phyloP scores from a whole-genome alignment of 2,113 vertebrate genomes.

The Genyomyrus donnyi region DNA sequence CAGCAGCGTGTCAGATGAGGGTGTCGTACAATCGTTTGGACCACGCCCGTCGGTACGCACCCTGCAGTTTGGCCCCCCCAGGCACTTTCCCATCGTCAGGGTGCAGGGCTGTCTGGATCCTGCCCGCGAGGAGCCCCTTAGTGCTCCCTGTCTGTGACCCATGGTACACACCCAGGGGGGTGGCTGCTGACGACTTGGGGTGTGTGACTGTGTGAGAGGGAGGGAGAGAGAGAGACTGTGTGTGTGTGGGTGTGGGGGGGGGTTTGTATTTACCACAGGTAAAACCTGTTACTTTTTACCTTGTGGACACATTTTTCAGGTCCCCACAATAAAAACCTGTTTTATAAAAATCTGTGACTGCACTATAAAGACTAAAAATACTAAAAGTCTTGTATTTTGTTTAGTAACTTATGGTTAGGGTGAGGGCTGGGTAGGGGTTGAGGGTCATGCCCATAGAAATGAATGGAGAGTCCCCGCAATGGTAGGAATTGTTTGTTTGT shows the following conservation, averaged over 20 bases:
- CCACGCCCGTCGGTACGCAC: background rate
- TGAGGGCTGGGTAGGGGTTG: no score
- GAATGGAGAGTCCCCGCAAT: no score
- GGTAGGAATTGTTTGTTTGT: no score
- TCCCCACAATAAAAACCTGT: background rate
- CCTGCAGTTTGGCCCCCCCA: background rate
- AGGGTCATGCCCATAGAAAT: no score
- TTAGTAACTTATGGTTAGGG: no score
- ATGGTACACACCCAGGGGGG: background rate
- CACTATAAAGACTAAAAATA: no score
- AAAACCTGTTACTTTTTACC: no score
- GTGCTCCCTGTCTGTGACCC: background rate
- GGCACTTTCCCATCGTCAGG: background rate
- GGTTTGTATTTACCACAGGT: no score
- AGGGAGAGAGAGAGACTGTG: background rate
- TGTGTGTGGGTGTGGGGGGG: no score
- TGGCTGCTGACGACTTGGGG: background rate
- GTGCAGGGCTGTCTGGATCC: background rate
- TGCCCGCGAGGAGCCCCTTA: background rate
- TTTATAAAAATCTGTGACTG: background rate
- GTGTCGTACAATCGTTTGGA: background rate
- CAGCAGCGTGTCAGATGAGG: background rate
- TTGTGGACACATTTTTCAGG: background rate
- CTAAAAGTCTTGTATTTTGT: no score
- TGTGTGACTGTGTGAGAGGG: no score